These are phyloP conservation scores for Amphiura filiformis DNA, from an alignment of 35 echinoderm and acorn worm genomes.

Conservation along the genomic window DNA sequence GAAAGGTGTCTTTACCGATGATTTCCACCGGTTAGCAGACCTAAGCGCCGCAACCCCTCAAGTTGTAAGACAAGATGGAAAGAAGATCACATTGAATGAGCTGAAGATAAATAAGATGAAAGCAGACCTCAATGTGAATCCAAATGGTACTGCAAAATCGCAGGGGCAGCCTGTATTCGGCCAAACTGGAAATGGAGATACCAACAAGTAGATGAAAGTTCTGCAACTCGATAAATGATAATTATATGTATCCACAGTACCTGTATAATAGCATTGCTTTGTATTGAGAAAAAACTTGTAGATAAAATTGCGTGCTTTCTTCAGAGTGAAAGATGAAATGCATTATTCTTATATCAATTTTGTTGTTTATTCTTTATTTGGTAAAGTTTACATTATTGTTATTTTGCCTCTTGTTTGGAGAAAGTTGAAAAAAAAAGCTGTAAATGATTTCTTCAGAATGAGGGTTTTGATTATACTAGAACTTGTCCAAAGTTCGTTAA, in stretches of 20 bases:
- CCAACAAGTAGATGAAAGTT: not conserved
- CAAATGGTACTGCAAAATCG: not conserved
- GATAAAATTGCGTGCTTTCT: slow-evolving; percentile 9
- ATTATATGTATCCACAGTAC: slow-evolving; percentile 4
- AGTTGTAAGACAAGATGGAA: not conserved
- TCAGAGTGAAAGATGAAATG: slow-evolving; percentile 4
- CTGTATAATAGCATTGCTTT: slow-evolving; percentile 4
- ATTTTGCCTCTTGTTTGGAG: not conserved
- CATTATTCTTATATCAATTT: not conserved
- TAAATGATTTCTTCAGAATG: slow-evolving; percentile 5
- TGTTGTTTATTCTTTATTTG: not conserved
- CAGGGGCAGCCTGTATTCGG: not conserved
- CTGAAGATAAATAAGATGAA: slow-evolving; percentile 22
- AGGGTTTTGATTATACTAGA: not conserved
- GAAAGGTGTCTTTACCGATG: slow-evolving; percentile 30
- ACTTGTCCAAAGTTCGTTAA: slow-evolving; percentile 8
- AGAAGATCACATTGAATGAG: slow-evolving; percentile 28
- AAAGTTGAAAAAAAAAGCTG: not conserved
- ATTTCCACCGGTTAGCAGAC: not conserved
- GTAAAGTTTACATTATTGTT: not conserved
- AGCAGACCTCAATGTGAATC: not conserved
- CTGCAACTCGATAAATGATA: not conserved
- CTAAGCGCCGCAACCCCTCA: not conserved
- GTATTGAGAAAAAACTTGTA: not conserved
- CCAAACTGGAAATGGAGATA: not conserved